A percentile compares a stretch with the other conserved stretches of the same genome.
phyloP scores from a whole-genome alignment of 92 coral and sea anemone genomes.

The Zoanthus gigantus region DNA sequence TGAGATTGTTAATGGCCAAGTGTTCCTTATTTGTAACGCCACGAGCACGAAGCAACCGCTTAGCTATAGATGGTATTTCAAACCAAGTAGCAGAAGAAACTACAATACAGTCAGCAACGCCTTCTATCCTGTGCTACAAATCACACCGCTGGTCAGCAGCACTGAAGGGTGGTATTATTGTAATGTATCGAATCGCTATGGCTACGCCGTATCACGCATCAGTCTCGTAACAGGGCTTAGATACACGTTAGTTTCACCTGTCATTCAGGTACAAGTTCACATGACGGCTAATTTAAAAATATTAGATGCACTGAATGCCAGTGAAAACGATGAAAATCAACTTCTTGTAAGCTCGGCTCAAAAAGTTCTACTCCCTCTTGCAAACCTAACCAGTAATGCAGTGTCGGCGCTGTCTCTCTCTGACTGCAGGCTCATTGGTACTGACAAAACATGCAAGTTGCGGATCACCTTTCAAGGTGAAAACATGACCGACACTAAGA shows the following conservation, averaged over 20 bases:
- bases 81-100: slow-evolving; percentile 25
- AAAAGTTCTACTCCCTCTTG: slow-evolving; percentile 32
- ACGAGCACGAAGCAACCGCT: slow-evolving; percentile 55
- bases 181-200: slow-evolving; percentile 71
- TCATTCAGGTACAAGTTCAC: slow-evolving; percentile 31
- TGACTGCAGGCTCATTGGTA: slow-evolving; percentile 25
- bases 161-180: slow-evolving; percentile 77
- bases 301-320: not conserved
- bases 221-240: slow-evolving; percentile 64
- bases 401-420: slow-evolving; percentile 22
- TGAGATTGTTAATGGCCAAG: slow-evolving; percentile 52
- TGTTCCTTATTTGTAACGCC: slow-evolving; percentile 59
- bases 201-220: slow-evolving; percentile 59
- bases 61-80: slow-evolving; percentile 79
- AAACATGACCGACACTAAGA: slow-evolving; percentile 49
- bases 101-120: slow-evolving; percentile 45
- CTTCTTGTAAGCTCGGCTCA: slow-evolving; percentile 27
- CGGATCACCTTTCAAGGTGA: slow-evolving; percentile 58
- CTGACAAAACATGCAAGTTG: slow-evolving; percentile 50
- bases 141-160: slow-evolving; percentile 24
- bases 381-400: slow-evolving; percentile 56
- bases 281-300: slow-evolving; percentile 18
- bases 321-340: slow-evolving; percentile 1
- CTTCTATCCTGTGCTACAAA: slow-evolving; percentile 59
- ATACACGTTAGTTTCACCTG: slow-evolving; percentile 65